These are phyloP conservation scores for Xanthia icteritia DNA, from an alignment of 2,888 invertebrate species.

Conservation along the genomic window DNA sequence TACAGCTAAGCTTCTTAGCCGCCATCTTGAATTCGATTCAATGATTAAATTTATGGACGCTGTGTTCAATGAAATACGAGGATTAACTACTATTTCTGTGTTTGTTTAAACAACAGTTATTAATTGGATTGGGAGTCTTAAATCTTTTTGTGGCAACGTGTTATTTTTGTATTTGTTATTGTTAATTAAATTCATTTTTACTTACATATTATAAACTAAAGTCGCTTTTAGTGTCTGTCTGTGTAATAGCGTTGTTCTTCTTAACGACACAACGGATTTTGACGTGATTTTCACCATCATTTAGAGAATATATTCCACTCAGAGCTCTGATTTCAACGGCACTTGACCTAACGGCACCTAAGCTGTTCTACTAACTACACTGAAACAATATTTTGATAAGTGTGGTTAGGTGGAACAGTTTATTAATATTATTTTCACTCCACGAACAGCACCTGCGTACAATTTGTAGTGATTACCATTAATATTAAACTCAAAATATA, in stretches of 20 bases:
- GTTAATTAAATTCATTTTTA: too few species aligned
- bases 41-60: constrained; percentile 36
- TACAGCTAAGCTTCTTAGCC: constrained; percentile 14
- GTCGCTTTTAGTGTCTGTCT: neutral
- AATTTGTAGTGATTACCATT: too few species aligned
- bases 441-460: too few species aligned
- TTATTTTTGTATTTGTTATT: neutral
- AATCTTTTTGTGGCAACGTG: neutral
- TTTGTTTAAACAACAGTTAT: constrained; percentile 4
- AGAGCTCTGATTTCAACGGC: too few species aligned
- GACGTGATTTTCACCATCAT: neutral
- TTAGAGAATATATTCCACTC: neutral
- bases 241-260: neutral
- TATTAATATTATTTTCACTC: too few species aligned
- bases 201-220: neutral
- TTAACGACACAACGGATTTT: neutral
- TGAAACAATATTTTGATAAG: too few species aligned
- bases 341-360: too few species aligned
- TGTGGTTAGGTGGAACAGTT: too few species aligned
- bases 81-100: neutral
- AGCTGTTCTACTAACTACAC: too few species aligned
- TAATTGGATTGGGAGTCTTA: neutral
- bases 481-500: too few species aligned
- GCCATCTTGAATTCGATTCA: constrained; percentile 50
- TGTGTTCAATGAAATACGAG: constrained; percentile 1